Base-by-base conservation (phyloP, 2,797 vertebrate species). In the Epinephelus awoara region DNA sequence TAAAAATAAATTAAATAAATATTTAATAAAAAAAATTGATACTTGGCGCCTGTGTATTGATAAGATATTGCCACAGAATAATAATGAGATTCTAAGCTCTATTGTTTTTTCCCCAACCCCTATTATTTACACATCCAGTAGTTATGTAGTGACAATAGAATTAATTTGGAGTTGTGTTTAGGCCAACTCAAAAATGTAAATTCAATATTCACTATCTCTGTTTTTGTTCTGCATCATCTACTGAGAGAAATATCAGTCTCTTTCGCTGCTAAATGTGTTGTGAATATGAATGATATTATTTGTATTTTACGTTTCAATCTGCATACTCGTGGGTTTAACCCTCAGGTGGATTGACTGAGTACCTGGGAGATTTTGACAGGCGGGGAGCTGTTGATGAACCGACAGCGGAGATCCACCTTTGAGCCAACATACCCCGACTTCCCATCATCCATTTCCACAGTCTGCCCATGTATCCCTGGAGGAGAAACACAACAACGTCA, bases 291-390 rank as follows among this genome's bases (percentile, higher is more conserved):
- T 52, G 5, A 6, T 27, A 27, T 25, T 5, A 6, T n/a, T n/a
- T 54, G 2, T 8, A 13, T 21, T 71, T 11, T 27, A 17, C 61
- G 14, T 52, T 27, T 21, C 18, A 34, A 21, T 29, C 38, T 62
- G 2, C 44, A 67, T 18, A 34, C 13, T n/a, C 15, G 18, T 73
- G 5, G 5, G 5, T 63, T 18, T 61, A 91, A 83, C 79, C 21
- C 6, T 49, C 87, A 94, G 80, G 86, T 73, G 93, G 92, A 94
- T 6, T 91, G 0, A 92, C 94, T 58, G 14, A 69, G 18, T 90
- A 98, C 97, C 93, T 99, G 98, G 0, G 98, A 99, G 93, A 99
- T 98, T 95, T 98, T 99, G 89, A 99, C 97, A 0, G 88, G 96
- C 15, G 97, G 96, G 65, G 94, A 92, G 0, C 95, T 97, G 93